phyloP scores from a whole-genome alignment of 1,140 invertebrate species.

The Leptinotarsa lineolata region DNA sequence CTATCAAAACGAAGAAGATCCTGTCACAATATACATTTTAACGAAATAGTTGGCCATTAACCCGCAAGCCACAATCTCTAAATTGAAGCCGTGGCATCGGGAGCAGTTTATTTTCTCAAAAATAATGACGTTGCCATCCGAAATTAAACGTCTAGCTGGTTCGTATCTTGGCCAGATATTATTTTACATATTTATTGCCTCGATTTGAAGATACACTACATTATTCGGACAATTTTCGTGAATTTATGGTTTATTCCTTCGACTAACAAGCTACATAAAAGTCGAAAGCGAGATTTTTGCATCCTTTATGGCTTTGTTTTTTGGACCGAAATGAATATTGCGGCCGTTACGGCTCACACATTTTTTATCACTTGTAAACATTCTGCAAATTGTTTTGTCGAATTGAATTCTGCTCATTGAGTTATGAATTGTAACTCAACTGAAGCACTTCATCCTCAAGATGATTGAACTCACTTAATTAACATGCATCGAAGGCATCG shows the following conservation, averaged over 20 bases:
- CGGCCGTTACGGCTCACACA: conserved; percentile 17
- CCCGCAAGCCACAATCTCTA: neutral
- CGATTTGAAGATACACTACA: conserved; percentile 28
- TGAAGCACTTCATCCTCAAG: too few species aligned
- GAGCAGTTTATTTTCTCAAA: neutral
- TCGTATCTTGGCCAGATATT: conserved; percentile 24
- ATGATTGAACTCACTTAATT: too few species aligned
- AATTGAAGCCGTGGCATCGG: neutral
- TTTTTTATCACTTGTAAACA: conserved; percentile 15
- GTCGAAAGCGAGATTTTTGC: conserved; percentile 25
- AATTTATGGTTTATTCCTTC: conserved; percentile 27
- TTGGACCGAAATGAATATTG: conserved; percentile 20
- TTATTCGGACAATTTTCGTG: conserved; percentile 24
- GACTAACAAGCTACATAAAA: conserved; percentile 28
- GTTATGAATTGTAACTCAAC: neutral
- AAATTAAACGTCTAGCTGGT: conserved; percentile 23
- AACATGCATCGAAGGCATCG: too few species aligned
- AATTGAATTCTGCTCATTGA: conserved; percentile 6
- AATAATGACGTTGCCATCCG: conserved; percentile 22
- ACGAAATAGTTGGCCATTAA: neutral
- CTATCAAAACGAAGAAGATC: too few species aligned
- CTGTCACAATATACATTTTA: too few species aligned
- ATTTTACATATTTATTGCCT: conserved; percentile 34
- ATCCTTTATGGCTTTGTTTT: conserved; percentile 23
- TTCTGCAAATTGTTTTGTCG: conserved; percentile 5